Base-by-base conservation (phyloP, 2,888 invertebrate genomes). In the Smittia aterrima region DNA sequence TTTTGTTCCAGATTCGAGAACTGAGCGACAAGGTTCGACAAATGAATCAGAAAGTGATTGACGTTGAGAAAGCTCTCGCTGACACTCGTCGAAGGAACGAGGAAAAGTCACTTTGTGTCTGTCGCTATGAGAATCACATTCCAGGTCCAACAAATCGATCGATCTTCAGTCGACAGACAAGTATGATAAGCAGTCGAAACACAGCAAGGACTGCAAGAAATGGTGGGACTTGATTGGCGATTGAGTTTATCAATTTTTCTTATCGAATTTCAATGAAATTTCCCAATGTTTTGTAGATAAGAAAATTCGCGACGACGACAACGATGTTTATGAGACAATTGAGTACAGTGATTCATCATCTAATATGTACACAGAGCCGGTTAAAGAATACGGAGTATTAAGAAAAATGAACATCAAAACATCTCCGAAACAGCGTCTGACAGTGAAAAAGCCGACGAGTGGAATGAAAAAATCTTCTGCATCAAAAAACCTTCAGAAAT, bases 271-370 rank as follows among this genome's bases (percentile, higher is more conserved):
- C 16, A 47, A 13, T 47, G 47, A 11, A 47, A 47, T 47, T 47
- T 47, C 9, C 32, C 4, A 47, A 47, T 47, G 11, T 47, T 47
- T 47, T 38, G 24, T 58, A 68, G 54, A 70, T 71, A 54, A 11
- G 41, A 58, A 20, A 13, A 16, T 7, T 1, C 11, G 38, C 38
- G 32, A 32, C n/a, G 72, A 72, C 24, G 72, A 62, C 11, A 54
- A 72, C n/a, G 72, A 72, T 18, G 22, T 72, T 40, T 72, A 72
- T 40, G 72, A 72, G 41, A 62, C 62, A 38, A 72, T 72, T 24
- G 72, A 72, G 16, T 72, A 38, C 24, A 72, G 72, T 62, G 72
- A 72, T 25, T 72, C 72, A 62, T 72, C 72, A 11, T 41, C 38
- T 1, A 16, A 54, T 27, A 18, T 72, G 7, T 72, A 72, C n/a